A percentile compares a stretch with the other conserved stretches of the same genome.
These are phyloP conservation scores for Capricornis sumatraensis DNA, from an alignment of 2,113 vertebrate species.

Conservation along the genomic window DNA sequence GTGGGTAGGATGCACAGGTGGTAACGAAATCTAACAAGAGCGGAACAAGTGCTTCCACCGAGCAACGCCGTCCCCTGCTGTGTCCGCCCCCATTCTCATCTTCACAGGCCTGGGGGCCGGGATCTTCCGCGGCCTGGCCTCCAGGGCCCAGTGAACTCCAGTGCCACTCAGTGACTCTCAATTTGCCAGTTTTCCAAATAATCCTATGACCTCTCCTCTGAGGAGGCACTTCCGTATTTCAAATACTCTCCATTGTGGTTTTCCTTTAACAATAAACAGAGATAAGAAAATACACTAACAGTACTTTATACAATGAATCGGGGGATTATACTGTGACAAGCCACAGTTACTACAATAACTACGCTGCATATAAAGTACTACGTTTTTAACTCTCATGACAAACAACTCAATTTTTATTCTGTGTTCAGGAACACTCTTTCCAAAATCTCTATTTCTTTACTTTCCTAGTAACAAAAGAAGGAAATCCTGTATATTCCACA, in stretches of 20 bases:
- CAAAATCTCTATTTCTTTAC: constrained; percentile 7
- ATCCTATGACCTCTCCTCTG: constrained; percentile 2
- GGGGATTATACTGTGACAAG: neutral
- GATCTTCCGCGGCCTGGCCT: neutral
- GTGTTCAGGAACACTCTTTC: neutral
- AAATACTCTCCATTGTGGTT: constrained; percentile 27
- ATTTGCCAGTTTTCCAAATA: neutral
- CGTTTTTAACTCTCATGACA: neutral
- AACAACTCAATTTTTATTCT: neutral
- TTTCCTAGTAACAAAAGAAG: neutral
- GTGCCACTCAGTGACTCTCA: neutral
- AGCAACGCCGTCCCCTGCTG: neutral
- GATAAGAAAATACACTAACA: neutral
- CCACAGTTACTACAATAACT: neutral
- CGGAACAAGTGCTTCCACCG: neutral
- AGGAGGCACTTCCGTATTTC: constrained; percentile 27
- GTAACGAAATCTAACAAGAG: neutral
- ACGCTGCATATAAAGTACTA: neutral
- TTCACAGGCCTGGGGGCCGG: neutral
- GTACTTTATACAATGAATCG: neutral
- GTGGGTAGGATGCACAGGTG: neutral
- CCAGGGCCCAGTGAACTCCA: neutral
- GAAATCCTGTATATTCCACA: constrained; percentile 24
- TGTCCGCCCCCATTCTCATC: neutral
- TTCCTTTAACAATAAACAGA: constrained; percentile 7